A percentile compares a stretch with the other conserved stretches of the same genome.
Conservation (phyloP, 2,113 vertebrate species). For the Chaetops frenatus region DNA sequence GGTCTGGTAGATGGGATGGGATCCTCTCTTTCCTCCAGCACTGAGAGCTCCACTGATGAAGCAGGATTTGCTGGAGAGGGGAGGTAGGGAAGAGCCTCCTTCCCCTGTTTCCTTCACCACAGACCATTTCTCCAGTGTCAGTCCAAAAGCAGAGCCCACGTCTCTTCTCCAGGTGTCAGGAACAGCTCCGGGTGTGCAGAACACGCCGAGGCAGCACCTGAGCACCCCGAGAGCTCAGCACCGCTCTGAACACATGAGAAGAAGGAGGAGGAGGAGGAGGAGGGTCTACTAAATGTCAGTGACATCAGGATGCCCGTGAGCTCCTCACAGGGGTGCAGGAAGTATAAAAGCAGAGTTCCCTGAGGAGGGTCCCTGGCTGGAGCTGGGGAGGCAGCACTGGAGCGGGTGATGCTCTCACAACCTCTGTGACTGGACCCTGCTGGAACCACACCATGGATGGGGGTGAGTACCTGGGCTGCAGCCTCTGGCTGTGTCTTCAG, state of each 20-base stretch:
- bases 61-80: not conserved
- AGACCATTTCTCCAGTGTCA: not conserved
- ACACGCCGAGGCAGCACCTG: not conserved
- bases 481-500: not conserved
- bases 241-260: not conserved
- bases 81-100: not conserved
- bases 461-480: constrained; percentile 43
- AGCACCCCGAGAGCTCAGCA: fast-evolving
- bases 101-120: not conserved
- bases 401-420: not conserved
- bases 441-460: constrained; percentile 18
- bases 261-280: not conserved
- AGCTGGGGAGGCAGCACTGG: not conserved
- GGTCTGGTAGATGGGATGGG: fast-evolving
- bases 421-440: not conserved
- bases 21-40: not conserved
- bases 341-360: constrained; percentile 33
- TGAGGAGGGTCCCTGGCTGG: not conserved
- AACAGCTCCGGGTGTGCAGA: not conserved
- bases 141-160: not conserved
- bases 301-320: not conserved
- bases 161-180: fast-evolving
- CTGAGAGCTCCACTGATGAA: not conserved
- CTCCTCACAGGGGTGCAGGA: not conserved
- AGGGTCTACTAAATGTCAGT: not conserved